Base-by-base conservation (phyloP, 1,140 invertebrate genomes). In the Ctenoplectra terminalis region DNA sequence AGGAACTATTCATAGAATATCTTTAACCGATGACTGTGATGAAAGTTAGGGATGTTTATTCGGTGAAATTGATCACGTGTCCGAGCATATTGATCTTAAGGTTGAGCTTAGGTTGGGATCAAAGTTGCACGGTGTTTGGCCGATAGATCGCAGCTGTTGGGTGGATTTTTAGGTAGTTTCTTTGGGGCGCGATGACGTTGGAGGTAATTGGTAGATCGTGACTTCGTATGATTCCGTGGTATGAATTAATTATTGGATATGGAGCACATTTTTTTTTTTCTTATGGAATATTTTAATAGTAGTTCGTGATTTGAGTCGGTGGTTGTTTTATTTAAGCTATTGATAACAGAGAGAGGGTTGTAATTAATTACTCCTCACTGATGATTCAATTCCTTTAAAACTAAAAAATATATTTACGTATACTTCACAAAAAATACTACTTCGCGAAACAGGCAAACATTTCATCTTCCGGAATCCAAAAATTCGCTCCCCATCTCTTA, bases 401-500 rank as follows among this genome's bases (percentile, higher is more conserved):
- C n/a, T n/a, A n/a, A n/a, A n/a, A n/a, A n/a, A n/a, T n/a, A n/a
- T 40, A 40, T 40, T 40, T n/a, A n/a, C 40, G 40, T 40, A 40
- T 40, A 9, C 40, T 40, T 4, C 40, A 40, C 4, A 40, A 40
- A 40, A 40, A 9, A 40, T 5, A 9, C 4, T 40, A 40, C 4
- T 40, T 9, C 9, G 9, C 40, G 40, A 40, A 5, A 4, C 17
- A 34, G 20, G 15, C 9, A n/a, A 56, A n/a, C 20, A 20, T 60
- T 37, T 48, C 29, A 48, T n/a, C 63, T 46, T 77, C 61, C 54
- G 58, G 13, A 77, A 66, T 54, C 34, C 61, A 72, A 86, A 84
- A 87, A 84, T 87, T 86, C 84, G 69, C 63, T 84, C 75, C 70
- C 29, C 85, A 43, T 84, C 50, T 77, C 77, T 87, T 87, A 87